Conservation (phyloP, 2,113 vertebrate species). For the Helogale parvula region DNA sequence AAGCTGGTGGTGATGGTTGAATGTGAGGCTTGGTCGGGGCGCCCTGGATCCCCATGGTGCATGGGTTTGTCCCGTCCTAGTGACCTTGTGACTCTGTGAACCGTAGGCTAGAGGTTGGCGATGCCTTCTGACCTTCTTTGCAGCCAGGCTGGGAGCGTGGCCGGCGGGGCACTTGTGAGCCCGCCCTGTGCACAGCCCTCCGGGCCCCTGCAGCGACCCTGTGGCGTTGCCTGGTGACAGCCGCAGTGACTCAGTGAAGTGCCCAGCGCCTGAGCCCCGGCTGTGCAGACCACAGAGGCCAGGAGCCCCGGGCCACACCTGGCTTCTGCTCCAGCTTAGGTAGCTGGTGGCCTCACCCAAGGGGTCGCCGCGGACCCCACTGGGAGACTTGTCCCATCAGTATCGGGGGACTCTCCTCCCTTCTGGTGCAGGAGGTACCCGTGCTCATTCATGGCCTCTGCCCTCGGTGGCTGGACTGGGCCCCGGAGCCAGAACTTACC, state of each 20-base stretch:
- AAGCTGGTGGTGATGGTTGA: background rate
- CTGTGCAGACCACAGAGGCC: background rate
- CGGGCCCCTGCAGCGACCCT: background rate
- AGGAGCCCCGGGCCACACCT: accelerated
- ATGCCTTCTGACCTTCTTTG: background rate
- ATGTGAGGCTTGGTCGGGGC: background rate
- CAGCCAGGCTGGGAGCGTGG: accelerated
- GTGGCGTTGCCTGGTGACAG: background rate
- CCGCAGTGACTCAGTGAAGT: background rate
- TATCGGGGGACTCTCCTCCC: background rate
- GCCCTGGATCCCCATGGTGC: accelerated
- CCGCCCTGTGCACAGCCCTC: accelerated
- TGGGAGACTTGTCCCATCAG: background rate
- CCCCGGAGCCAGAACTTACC: background rate
- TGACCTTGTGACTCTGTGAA: background rate
- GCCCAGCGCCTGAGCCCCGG: accelerated
- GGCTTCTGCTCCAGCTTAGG: accelerated
- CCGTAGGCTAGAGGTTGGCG: background rate
- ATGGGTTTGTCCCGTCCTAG: accelerated
- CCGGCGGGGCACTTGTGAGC: background rate
- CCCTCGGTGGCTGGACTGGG: accelerated
- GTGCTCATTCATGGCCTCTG: accelerated
- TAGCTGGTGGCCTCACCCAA: accelerated
- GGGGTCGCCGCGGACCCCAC: background rate
- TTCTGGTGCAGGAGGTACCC: background rate